A percentile compares a stretch with the other conserved stretches of the same genome.
phyloP scores from a whole-genome alignment of 1,140 invertebrate species.

The Zaprionus ornatus region DNA sequence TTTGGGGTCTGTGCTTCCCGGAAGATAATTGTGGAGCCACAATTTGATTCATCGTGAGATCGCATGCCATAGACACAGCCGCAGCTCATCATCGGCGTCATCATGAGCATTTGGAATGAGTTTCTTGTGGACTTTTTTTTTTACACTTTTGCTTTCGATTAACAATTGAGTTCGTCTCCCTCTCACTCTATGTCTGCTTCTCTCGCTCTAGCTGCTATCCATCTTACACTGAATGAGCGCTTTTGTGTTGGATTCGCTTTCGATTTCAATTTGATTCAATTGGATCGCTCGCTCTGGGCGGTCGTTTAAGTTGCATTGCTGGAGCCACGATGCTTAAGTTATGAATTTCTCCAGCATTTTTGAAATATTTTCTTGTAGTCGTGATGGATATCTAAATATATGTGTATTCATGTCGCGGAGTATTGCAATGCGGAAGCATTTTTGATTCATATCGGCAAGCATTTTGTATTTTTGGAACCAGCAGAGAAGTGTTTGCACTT shows the following conservation, averaged over 20 bases:
- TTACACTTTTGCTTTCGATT: slow-evolving; percentile 44
- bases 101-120: slow-evolving; percentile 23
- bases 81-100: slow-evolving; percentile 24
- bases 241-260: slow-evolving; percentile 42
- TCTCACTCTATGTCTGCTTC: slow-evolving; percentile 8
- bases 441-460: slow-evolving; percentile 1
- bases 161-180: slow-evolving; percentile 6
- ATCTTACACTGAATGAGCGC: slow-evolving; percentile 28
- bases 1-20: slow-evolving; percentile 24
- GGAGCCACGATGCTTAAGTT: slow-evolving; percentile 20
- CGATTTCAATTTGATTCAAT: slow-evolving; percentile 46
- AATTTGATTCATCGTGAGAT: slow-evolving; percentile 38
- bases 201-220: background rate
- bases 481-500: background rate
- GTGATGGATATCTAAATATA: background rate
- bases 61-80: slow-evolving; percentile 12
- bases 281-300: slow-evolving; percentile 25
- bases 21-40: slow-evolving; percentile 30
- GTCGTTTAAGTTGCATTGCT: slow-evolving; percentile 20
- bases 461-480: background rate
- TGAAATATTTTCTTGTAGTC: slow-evolving; percentile 13
- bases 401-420: background rate
- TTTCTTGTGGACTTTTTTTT: slow-evolving; percentile 26
- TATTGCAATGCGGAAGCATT: slow-evolving; percentile 40
- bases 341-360: slow-evolving; percentile 44